Evolutionary conservation across 2,113 vertebrate genomes (phyloP).

Genomic region (Rafetus swinhoei): DNA sequence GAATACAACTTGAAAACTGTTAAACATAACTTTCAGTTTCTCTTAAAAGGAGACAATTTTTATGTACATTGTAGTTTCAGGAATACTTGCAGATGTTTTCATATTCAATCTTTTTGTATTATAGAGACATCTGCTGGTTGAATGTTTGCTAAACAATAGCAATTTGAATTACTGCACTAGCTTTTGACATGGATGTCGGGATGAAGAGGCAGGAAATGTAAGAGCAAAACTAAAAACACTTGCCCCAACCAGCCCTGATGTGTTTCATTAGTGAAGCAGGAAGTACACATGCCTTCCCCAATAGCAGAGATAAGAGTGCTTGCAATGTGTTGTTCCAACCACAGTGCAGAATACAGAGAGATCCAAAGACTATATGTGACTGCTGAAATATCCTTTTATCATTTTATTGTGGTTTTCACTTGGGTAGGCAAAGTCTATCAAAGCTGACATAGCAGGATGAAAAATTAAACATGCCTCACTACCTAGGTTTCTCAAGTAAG

Average conservation of each 20-base stretch:
- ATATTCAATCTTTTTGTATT: neutral
- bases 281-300: neutral
- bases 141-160: neutral
- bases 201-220: neutral
- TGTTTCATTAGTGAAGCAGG: neutral
- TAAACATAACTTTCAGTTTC: neutral
- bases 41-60: neutral
- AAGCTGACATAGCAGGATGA: fast-evolving
- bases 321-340: fast-evolving
- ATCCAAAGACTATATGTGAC: neutral
- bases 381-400: neutral
- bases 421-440: fast-evolving
- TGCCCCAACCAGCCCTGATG: neutral
- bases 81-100: neutral
- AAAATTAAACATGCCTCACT: neutral
- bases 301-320: neutral
- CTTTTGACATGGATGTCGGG: neutral
- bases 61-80: fast-evolving
- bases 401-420: neutral
- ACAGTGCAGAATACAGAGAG: fast-evolving
- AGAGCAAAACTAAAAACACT: fast-evolving
- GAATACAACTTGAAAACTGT: neutral
- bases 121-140: conserved; percentile 59
- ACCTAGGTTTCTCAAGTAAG: neutral
- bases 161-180: neutral